Base-by-base conservation (phyloP, 2,113 vertebrate genomes). In the Gymnarchus niloticus region DNA sequence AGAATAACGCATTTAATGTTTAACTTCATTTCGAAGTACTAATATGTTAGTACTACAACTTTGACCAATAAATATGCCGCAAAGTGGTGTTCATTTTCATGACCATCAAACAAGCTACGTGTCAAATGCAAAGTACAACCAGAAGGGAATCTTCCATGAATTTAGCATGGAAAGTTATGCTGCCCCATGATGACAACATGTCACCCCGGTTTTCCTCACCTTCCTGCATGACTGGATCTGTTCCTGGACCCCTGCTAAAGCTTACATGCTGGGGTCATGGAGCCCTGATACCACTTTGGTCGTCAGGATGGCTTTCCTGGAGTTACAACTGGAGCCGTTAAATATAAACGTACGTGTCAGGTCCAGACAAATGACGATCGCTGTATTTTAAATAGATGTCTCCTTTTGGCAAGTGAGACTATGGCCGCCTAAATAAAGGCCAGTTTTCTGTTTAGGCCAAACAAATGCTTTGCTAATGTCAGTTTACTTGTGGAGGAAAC, bases 301-400 rank as follows among this genome's bases (percentile, higher is more conserved):
- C 61, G 25, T 65, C 61, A 28, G 21, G 14, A 54, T 14, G 7
- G 25, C 48, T 54, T 10, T 17, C n/a, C 25, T 28, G 49, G 51
- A 17, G n/a, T 21, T 33, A 81, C 23, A n/a, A 7, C 52, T 28
- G 93, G 91, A 92, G 90, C 90, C 92, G 91, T 91, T 92, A 82
- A 85, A 92, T 89, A 89, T 33, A 78, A 92, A 87, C 85, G 90
- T 88, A 89, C 91, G 89, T 90, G 44, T 92, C 83, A 88, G 89
- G 88, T 90, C 61, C 90, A 88, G 21, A 10, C 14, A 92, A 93
- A 92, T 93, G 91, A 93, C 91, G 92, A 89, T 91, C 87, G 92
- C 86, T 89, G 88, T 88, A 89, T 86, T 88, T 83, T 92, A 93
- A 94, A 90, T 93, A 93, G 91, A 93, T 54, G 92, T 92, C 80